Conservation (phyloP, 2,113 vertebrate genomes). For the Myotis davidii region DNA sequence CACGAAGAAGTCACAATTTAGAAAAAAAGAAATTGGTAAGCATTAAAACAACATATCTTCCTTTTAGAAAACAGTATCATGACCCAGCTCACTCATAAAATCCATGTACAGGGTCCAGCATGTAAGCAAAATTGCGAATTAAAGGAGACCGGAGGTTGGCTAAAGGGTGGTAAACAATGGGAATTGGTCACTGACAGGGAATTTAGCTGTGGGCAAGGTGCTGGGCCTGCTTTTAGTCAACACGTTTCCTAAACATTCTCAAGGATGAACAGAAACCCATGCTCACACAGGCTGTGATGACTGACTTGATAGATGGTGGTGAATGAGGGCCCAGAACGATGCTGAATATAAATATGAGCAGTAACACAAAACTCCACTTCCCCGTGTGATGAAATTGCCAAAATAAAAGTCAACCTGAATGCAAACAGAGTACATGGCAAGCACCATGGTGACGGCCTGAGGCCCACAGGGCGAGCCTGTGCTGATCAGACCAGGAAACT, state of each 20-base stretch:
- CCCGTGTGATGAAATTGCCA: background rate
- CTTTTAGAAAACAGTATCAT: conserved; percentile 57
- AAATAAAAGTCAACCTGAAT: background rate
- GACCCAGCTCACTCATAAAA: conserved; percentile 51
- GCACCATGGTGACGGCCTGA: background rate
- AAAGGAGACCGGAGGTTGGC: conserved; percentile 29
- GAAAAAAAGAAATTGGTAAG: background rate
- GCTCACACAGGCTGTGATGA: background rate
- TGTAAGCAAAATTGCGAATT: conserved; percentile 54
- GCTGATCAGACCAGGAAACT: background rate
- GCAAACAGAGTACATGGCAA: background rate
- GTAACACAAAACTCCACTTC: background rate
- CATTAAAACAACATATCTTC: conserved; percentile 46
- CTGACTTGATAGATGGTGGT: background rate
- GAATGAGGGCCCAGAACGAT: background rate
- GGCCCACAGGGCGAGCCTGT: background rate
- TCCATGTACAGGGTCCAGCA: conserved; percentile 46
- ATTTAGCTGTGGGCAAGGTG: conserved; percentile 47
- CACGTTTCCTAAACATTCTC: background rate
- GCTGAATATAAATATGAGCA: background rate
- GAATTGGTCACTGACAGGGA: conserved; percentile 42
- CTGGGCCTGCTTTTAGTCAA: background rate
- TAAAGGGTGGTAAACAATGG: conserved; percentile 50
- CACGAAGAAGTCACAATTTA: background rate
- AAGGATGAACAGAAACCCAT: background rate